Evolutionary conservation across 2,888 invertebrate species (phyloP).

Genomic region (Drosophila neonasuta): DNA sequence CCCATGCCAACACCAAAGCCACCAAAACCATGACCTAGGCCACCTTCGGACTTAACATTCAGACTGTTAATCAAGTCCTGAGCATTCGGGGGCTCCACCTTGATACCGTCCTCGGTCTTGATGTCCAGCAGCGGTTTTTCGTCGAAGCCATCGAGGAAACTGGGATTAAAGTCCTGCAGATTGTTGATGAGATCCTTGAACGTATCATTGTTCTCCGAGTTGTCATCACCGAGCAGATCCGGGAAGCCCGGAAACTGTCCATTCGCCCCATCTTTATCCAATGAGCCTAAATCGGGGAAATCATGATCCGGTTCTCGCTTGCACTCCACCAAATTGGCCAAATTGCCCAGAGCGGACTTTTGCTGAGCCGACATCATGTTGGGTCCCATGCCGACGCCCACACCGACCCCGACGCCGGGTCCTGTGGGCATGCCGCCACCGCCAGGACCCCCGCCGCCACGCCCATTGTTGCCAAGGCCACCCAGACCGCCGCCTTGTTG

Average conservation of each 20-base stretch:
- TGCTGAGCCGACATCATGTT: constrained; percentile 74
- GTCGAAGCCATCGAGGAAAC: constrained; percentile 91
- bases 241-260: constrained; percentile 90
- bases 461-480: constrained; percentile 74
- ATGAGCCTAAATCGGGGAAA: constrained; percentile 92
- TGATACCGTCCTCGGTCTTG: constrained; percentile 82
- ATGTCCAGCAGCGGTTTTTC: constrained; percentile 82
- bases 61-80: constrained; percentile 81
- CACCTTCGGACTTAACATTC: constrained; percentile 81
- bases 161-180: constrained; percentile 91
- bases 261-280: constrained; percentile 91
- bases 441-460: constrained; percentile 72
- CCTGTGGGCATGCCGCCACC: constrained; percentile 56
- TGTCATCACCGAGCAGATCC: constrained; percentile 92
- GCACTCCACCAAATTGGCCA: constrained; percentile 89
- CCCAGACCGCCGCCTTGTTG: constrained; percentile 75
- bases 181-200: constrained; percentile 94
- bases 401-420: constrained; percentile 74
- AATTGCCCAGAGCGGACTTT: constrained; percentile 83
- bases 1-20: constrained; percentile 72
- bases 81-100: constrained; percentile 81
- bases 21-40: constrained; percentile 80
- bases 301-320: constrained; percentile 92
- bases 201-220: constrained; percentile 90
- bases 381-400: constrained; percentile 59